These are phyloP conservation scores for Heliconius himera DNA, from an alignment of 1,140 invertebrate species.

Conservation along the genomic window DNA sequence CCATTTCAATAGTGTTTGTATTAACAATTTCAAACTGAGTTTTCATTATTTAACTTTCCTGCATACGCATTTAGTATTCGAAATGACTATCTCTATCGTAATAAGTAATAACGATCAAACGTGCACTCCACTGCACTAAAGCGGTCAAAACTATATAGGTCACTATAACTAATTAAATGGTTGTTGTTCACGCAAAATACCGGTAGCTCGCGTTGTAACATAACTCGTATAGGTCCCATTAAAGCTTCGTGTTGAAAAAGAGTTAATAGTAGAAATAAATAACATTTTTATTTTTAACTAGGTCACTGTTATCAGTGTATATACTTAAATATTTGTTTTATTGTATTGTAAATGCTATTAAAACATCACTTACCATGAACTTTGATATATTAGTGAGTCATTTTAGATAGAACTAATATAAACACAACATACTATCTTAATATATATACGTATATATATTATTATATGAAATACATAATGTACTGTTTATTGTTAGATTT, in stretches of 20 bases:
- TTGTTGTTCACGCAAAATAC: constrained; percentile 53
- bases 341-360: not conserved
- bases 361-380: not conserved
- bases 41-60: too few species aligned
- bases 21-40: too few species aligned
- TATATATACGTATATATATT: not conserved
- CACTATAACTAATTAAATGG: constrained; percentile 62
- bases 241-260: constrained; percentile 40
- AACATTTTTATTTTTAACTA: constrained; percentile 29
- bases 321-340: not conserved
- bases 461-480: not conserved
- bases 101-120: not conserved
- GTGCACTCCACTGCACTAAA: not conserved
- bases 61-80: not conserved
- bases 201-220: constrained; percentile 45
- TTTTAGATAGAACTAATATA: too few species aligned
- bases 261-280: constrained; percentile 14
- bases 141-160: constrained; percentile 58
- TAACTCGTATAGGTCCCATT: constrained; percentile 26
- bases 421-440: not conserved
- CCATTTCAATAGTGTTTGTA: too few species aligned
- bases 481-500: not conserved
- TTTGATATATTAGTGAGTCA: not conserved
- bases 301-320: constrained; percentile 26
- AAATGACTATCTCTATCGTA: not conserved